Evolutionary conservation across 2,113 vertebrate genomes (phyloP).

Genomic region (Edolisoma coerulescens): DNA sequence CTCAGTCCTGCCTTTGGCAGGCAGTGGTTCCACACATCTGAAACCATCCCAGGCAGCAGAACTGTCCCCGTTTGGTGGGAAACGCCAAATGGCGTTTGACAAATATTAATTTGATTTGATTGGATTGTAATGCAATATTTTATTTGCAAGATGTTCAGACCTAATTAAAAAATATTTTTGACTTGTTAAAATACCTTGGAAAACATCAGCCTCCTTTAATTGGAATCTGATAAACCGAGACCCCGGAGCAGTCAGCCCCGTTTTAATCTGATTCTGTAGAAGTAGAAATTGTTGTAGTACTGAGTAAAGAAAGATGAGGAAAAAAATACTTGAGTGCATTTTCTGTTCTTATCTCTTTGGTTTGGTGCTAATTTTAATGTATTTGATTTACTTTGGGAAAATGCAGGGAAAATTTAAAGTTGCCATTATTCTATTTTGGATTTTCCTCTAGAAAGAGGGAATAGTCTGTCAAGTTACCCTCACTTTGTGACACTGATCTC

Average conservation of each 20-base stretch:
- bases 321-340: neutral
- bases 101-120: neutral
- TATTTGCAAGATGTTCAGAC: neutral
- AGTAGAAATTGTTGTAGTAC: neutral
- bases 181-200: neutral
- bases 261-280: neutral
- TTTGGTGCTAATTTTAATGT: neutral
- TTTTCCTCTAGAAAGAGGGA: neutral
- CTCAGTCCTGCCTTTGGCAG: slow-evolving; percentile 7
- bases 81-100: neutral
- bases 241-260: fast-evolving
- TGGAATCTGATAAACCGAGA: neutral
- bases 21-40: neutral
- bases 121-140: neutral
- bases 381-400: neutral
- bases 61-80: neutral
- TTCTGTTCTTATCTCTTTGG: neutral
- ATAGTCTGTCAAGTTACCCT: neutral
- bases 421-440: neutral
- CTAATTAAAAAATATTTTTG: neutral
- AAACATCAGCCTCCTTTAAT: neutral
- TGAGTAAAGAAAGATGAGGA: neutral
- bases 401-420: neutral
- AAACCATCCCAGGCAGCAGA: neutral
- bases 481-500: neutral